A percentile compares a stretch with the other conserved stretches of the same genome.
Conservation (phyloP, 2,888 invertebrate genomes). For the Nebria brevicollis region DNA sequence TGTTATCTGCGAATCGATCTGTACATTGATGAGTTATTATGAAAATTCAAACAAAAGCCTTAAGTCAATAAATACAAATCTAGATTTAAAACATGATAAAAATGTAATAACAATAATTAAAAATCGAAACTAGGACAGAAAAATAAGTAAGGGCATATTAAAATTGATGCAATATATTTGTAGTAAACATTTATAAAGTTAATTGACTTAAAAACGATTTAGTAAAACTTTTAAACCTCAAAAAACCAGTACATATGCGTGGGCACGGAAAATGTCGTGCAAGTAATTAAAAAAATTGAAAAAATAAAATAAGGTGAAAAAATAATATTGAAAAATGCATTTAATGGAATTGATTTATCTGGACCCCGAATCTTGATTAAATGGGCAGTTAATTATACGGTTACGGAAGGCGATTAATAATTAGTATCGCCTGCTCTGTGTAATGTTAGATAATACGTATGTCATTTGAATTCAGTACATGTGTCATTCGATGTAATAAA, state of each 20-base stretch:
- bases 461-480: conserved; percentile 37
- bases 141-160: neutral
- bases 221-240: neutral
- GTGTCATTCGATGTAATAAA: conserved; percentile 4
- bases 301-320: neutral
- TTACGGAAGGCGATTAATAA: conserved; percentile 34
- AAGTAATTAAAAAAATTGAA: conserved; percentile 8
- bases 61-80: neutral
- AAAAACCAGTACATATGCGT: conserved; percentile 1
- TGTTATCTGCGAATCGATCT: neutral
- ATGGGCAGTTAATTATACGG: conserved; percentile 11
- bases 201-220: neutral
- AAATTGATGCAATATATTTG: neutral
- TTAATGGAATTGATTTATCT: conserved; percentile 25
- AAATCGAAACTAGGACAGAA: neutral
- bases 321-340: neutral
- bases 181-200: neutral
- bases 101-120: neutral
- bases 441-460: conserved; percentile 18
- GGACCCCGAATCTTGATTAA: conserved; percentile 26
- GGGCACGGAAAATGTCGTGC: neutral
- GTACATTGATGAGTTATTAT: neutral
- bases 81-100: neutral
- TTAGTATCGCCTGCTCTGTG: conserved; percentile 14
- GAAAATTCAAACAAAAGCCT: neutral